phyloP scores from a whole-genome alignment of 2,888 invertebrate genomes.

The Saturnia pavonia region DNA sequence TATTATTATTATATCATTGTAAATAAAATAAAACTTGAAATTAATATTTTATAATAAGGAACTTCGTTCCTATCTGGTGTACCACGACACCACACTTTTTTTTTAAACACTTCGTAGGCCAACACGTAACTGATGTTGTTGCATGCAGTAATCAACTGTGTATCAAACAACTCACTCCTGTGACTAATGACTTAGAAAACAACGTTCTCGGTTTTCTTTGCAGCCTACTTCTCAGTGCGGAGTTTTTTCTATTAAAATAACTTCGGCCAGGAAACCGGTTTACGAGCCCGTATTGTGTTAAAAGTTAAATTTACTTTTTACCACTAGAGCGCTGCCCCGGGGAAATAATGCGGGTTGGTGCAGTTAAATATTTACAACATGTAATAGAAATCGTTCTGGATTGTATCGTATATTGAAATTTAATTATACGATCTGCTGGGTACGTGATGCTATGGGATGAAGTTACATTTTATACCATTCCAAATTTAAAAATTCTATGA shows the following conservation, averaged over 20 bases:
- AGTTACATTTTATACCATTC: background rate
- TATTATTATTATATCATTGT: too few species aligned
- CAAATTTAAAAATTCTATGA: background rate
- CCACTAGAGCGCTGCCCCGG: slow-evolving; percentile 19
- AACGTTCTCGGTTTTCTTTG: slow-evolving; percentile 48
- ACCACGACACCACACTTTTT: too few species aligned
- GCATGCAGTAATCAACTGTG: slow-evolving; percentile 27
- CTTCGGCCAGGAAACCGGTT: slow-evolving; percentile 11
- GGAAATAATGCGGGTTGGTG: slow-evolving; percentile 27
- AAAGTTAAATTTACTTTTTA: slow-evolving; percentile 23
- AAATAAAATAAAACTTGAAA: too few species aligned
- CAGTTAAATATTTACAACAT: slow-evolving; percentile 28
- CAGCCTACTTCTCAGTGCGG: slow-evolving; percentile 40
- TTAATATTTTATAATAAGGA: too few species aligned
- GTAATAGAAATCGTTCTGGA: slow-evolving; percentile 2
- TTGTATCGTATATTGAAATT: background rate
- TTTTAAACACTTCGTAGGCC: background rate
- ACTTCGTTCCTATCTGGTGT: too few species aligned
- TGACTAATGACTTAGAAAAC: slow-evolving; percentile 64
- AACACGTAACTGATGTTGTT: background rate
- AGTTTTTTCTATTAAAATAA: slow-evolving; percentile 47
- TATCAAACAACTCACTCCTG: slow-evolving; percentile 36
- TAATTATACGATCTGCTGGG: background rate
- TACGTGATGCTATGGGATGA: background rate
- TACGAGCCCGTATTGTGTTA: slow-evolving; percentile 15